These are phyloP conservation scores for Narcine bancroftii DNA, from an alignment of 2,113 vertebrate genomes.

Conservation along the genomic window DNA sequence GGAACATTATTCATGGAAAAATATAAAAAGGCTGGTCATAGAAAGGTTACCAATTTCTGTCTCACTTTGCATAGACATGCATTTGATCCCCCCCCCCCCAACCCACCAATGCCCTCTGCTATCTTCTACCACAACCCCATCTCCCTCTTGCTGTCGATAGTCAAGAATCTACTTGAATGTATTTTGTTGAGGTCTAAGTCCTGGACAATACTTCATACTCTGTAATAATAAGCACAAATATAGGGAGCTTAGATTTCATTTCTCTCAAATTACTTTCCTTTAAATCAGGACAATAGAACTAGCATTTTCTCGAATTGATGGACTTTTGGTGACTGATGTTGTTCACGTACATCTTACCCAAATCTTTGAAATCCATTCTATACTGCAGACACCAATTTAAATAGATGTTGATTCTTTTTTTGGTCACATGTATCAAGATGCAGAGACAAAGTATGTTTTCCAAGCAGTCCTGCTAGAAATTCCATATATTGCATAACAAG, in stretches of 20 bases:
- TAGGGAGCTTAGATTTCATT: neutral
- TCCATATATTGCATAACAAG: too few relatives aligned
- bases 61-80: neutral
- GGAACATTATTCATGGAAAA: neutral
- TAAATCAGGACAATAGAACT: neutral
- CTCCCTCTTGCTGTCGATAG: too few relatives aligned
- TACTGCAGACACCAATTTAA: neutral
- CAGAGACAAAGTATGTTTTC: too few relatives aligned
- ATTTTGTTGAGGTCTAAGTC: neutral
- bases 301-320: neutral
- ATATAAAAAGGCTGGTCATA: neutral
- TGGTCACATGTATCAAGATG: too few relatives aligned
- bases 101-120: too few relatives aligned
- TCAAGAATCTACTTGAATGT: neutral
- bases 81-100: too few relatives aligned
- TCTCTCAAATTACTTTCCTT: neutral
- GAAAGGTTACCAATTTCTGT: too few relatives aligned
- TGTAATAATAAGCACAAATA: neutral
- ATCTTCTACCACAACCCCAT: too few relatives aligned
- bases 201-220: neutral
- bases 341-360: neutral
- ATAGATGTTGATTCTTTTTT: neutral
- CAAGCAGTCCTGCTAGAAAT: too few relatives aligned
- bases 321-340: neutral
- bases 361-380: neutral